phyloP scores from a whole-genome alignment of 2,113 vertebrate species.

The Thymallus thymallus region DNA sequence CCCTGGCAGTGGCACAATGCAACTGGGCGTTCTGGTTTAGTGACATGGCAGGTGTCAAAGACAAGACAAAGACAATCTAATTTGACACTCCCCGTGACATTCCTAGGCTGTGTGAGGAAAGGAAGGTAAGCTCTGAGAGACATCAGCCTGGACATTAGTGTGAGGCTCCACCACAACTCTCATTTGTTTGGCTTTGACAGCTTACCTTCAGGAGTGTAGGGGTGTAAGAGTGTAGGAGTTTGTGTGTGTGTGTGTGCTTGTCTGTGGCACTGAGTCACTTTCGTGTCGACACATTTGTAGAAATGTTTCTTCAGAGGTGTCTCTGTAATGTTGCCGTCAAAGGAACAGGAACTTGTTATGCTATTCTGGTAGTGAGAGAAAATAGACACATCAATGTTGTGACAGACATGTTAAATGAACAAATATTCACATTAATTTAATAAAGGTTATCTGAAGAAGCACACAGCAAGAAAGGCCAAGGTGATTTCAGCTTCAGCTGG shows the following conservation, averaged over 20 bases:
- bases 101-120: neutral
- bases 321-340: neutral
- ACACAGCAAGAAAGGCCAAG: too few relatives aligned
- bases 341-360: neutral
- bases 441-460: too few relatives aligned
- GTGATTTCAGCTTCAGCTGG: too few relatives aligned
- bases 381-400: neutral
- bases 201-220: neutral
- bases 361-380: neutral
- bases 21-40: neutral
- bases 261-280: neutral
- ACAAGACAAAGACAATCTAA: neutral
- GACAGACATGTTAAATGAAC: neutral
- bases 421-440: too few relatives aligned
- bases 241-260: neutral
- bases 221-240: neutral
- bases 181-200: conserved; percentile 19
- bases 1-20: neutral
- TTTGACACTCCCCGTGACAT: neutral
- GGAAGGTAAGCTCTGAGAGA: neutral
- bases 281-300: neutral
- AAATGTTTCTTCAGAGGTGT: neutral
- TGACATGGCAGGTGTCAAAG: conserved; percentile 1
- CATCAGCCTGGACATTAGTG: neutral
- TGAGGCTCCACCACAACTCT: neutral